A percentile compares a stretch with the other conserved stretches of the same genome.
Evolutionary conservation across 2,797 vertebrate genomes (phyloP).

Genomic region (Pteropus rufus): DNA sequence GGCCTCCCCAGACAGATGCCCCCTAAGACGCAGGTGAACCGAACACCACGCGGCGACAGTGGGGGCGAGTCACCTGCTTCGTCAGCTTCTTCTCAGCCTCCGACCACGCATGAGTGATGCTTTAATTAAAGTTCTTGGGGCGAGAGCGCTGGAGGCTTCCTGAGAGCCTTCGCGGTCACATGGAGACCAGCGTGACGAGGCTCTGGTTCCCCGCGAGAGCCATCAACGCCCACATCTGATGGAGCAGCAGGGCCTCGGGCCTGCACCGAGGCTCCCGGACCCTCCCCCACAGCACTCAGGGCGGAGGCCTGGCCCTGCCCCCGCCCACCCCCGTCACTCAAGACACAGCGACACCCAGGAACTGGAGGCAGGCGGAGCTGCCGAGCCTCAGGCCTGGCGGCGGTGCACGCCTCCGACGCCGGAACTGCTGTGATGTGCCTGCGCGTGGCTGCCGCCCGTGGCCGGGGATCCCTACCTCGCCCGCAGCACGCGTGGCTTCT

Average conservation of each 20-base stretch:
- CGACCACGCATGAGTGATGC: not conserved
- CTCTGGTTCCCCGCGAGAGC: fast-evolving
- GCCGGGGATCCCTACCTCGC: not conserved
- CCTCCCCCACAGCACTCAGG: fast-evolving
- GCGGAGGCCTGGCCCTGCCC: not conserved
- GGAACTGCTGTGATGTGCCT: no score
- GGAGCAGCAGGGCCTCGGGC: fast-evolving
- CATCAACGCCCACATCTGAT: fast-evolving
- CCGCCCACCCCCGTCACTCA: not conserved
- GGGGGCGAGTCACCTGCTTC: not conserved
- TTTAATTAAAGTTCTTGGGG: not conserved
- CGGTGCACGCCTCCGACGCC: not conserved
- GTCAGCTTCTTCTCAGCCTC: not conserved
- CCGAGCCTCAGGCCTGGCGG: fast-evolving
- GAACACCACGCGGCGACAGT: fast-evolving
- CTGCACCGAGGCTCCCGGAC: not conserved
- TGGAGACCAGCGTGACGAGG: fast-evolving
- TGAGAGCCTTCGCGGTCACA: fast-evolving
- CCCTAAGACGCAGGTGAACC: fast-evolving
- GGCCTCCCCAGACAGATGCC: fast-evolving
- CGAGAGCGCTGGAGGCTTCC: not conserved
- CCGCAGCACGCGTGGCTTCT: fast-evolving
- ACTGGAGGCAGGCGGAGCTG: fast-evolving
- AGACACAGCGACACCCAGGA: not conserved
- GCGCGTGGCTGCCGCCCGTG: not conserved